A percentile compares a stretch with the other conserved stretches of the same genome.
Conservation (phyloP, 2,113 vertebrate species). For the Lathamus discolor region DNA sequence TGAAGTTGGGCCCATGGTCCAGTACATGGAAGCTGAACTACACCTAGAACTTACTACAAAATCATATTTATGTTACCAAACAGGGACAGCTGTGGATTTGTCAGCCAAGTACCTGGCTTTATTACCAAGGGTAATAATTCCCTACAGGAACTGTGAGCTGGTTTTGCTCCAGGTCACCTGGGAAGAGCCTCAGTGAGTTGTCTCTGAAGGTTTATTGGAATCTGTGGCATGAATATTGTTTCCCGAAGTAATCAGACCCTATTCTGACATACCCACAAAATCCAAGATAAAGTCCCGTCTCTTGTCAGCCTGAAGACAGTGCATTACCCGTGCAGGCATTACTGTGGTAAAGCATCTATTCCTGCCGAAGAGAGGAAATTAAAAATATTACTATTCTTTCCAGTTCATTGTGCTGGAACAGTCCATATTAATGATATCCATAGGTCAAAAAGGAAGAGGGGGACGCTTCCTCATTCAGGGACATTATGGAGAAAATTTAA, state of each 20-base stretch:
- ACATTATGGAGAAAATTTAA: neutral
- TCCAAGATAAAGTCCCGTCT: neutral
- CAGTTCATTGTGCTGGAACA: constrained; percentile 63
- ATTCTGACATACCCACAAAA: neutral
- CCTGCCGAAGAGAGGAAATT: constrained; percentile 63
- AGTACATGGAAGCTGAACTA: neutral
- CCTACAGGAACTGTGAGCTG: neutral
- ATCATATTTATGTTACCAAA: neutral
- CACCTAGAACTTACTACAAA: neutral
- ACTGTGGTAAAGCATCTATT: constrained; percentile 33
- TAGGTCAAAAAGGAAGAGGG: constrained; percentile 35
- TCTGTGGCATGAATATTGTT: neutral
- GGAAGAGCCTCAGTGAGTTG: neutral
- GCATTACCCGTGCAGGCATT: neutral
- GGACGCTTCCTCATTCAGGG: neutral
- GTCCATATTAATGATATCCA: constrained; percentile 48
- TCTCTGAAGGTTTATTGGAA: neutral
- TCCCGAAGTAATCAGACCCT: neutral
- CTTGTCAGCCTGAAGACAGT: neutral
- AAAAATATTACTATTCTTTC: constrained; percentile 64
- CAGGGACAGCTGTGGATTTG: neutral
- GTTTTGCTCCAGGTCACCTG: neutral
- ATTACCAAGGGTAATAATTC: neutral
- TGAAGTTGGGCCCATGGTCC: neutral
- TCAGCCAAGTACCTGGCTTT: neutral